phyloP scores from a whole-genome alignment of 1,140 invertebrate species.

The Gonatopus flavifemur region DNA sequence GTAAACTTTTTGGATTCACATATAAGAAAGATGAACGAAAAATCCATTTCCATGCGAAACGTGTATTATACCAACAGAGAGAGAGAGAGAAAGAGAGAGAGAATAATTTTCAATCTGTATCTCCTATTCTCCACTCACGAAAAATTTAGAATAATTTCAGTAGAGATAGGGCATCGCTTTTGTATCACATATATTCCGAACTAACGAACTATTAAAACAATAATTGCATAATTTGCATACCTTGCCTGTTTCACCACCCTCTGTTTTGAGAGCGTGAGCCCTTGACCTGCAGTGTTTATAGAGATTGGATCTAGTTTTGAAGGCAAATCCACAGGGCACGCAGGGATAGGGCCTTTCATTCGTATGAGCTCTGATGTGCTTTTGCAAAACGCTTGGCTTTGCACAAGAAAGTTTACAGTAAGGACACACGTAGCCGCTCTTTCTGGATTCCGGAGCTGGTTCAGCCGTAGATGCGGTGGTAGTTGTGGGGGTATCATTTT shows the following conservation, averaged over 20 bases:
- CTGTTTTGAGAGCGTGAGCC: slow-evolving; percentile 73
- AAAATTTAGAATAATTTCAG: no score
- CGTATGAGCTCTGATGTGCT: slow-evolving; percentile 90
- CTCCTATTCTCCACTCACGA: no score
- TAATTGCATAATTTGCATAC: no score
- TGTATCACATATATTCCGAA: no score
- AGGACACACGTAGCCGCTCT: slow-evolving; percentile 72
- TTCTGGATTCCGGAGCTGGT: slow-evolving; percentile 44
- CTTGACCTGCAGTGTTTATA: slow-evolving; percentile 88
- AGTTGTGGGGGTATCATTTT: slow-evolving; percentile 20
- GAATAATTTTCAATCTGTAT: no score
- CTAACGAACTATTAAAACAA: no score
- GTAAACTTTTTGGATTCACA: no score
- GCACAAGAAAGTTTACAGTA: slow-evolving; percentile 87
- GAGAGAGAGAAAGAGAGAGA: no score
- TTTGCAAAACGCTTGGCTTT: slow-evolving; percentile 91
- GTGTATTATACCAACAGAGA: no score
- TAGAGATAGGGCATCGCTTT: no score
- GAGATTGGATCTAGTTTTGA: slow-evolving; percentile 92
- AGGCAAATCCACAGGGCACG: slow-evolving; percentile 83
- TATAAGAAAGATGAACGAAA: no score
- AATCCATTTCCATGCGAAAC: no score
- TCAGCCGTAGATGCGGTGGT: slow-evolving; percentile 38
- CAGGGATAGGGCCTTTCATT: slow-evolving; percentile 92
- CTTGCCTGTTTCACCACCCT: slow-evolving; percentile 61